A percentile compares a stretch with the other conserved stretches of the same genome.
phyloP scores from a whole-genome alignment of 1,140 invertebrate species.

The Heterodera schachtii region DNA sequence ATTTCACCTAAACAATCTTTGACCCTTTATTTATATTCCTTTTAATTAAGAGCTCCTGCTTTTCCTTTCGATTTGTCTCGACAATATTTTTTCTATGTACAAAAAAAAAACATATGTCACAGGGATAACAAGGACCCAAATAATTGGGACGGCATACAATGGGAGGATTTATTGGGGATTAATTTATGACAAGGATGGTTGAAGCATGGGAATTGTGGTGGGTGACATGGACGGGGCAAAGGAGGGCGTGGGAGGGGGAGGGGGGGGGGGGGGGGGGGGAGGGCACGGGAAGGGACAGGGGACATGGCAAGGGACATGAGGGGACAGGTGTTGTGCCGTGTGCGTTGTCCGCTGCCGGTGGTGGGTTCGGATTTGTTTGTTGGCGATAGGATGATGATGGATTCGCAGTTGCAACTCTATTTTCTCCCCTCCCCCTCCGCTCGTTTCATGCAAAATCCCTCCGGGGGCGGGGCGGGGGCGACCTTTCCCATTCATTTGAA shows the following conservation, averaged over 20 bases:
- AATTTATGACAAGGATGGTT: not conserved
- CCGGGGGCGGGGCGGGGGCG: too few relatives aligned
- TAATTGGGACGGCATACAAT: not conserved
- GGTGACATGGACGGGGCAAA: not conserved
- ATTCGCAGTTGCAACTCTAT: not conserved
- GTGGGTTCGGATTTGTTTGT: not conserved
- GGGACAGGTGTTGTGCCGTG: not conserved
- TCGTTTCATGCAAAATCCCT: not conserved
- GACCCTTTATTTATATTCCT: too few relatives aligned
- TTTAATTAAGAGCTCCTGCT: too few relatives aligned
- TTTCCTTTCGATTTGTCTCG: too few relatives aligned
- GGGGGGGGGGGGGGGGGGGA: too few relatives aligned
- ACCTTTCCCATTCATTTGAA: slow-evolving; percentile 1
- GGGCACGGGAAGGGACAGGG: too few relatives aligned
- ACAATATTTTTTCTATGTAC: too few relatives aligned
- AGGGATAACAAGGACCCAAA: not conserved
- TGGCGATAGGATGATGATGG: not conserved
- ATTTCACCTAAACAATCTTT: too few relatives aligned
- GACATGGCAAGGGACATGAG: too few relatives aligned
- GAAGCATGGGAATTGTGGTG: not conserved
- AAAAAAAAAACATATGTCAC: too few relatives aligned
- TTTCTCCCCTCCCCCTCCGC: not conserved
- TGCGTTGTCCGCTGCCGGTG: not conserved
- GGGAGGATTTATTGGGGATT: not conserved
- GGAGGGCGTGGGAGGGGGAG: not conserved